Evolutionary conservation across 2,888 invertebrate genomes (phyloP).

Genomic region (Galeruca laticollis): DNA sequence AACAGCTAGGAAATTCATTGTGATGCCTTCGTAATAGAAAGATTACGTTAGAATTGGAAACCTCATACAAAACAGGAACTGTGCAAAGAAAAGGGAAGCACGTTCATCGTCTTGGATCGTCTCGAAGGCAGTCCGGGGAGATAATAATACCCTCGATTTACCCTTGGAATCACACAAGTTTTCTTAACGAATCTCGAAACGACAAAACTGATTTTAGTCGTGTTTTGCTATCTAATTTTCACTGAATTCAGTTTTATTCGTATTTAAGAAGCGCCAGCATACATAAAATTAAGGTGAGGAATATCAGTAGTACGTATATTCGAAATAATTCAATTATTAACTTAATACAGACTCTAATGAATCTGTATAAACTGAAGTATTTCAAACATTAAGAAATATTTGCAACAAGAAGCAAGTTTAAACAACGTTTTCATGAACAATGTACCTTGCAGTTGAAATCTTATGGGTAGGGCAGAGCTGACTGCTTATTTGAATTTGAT

Average conservation of each 20-base stretch:
- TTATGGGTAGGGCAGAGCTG: too few relatives aligned
- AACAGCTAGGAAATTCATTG: conserved; percentile 55
- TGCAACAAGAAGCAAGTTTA: too few relatives aligned
- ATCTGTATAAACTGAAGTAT: too few relatives aligned
- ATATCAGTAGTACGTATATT: too few relatives aligned
- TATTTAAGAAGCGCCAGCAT: neutral
- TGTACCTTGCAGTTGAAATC: too few relatives aligned
- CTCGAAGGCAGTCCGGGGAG: conserved; percentile 9
- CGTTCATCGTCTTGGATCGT: conserved; percentile 37
- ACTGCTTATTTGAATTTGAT: too few relatives aligned
- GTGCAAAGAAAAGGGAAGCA: conserved; percentile 43
- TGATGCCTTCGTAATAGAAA: conserved; percentile 58
- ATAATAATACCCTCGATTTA: conserved; percentile 30
- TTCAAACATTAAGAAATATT: neutral
- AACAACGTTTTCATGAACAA: too few relatives aligned
- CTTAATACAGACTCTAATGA: too few relatives aligned
- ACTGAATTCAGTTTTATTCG: neutral
- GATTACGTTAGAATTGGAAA: conserved; percentile 58
- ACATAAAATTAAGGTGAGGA: too few relatives aligned
- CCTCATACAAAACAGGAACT: conserved; percentile 50
- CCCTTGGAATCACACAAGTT: conserved; percentile 18
- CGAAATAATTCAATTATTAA: too few relatives aligned
- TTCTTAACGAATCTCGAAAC: conserved; percentile 16
- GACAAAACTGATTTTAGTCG: conserved; percentile 17
- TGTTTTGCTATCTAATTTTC: conserved; percentile 18